These are phyloP conservation scores for Stomatorhinus walkeri DNA, from an alignment of 2,797 vertebrate genomes.

Conservation along the genomic window DNA sequence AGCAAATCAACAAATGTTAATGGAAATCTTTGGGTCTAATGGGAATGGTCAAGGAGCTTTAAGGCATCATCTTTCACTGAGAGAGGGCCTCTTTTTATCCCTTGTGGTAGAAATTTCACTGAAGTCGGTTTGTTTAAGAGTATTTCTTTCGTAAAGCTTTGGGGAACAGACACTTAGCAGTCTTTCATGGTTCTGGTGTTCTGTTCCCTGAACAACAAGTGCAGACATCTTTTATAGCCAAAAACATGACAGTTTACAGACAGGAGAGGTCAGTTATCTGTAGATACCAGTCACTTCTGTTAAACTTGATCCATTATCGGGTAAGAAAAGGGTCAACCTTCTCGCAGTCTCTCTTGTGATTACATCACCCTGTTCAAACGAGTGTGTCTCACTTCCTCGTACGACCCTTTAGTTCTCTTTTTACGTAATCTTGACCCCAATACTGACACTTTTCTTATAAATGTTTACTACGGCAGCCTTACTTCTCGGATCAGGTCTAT, in stretches of 20 bases:
- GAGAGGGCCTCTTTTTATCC: not conserved
- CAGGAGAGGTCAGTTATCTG: not conserved
- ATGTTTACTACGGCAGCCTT: not conserved
- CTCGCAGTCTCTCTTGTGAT: not conserved
- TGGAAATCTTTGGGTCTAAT: not conserved
- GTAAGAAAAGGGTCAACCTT: not conserved
- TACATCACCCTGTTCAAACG: not conserved
- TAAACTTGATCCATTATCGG: not conserved
- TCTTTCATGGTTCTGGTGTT: not conserved
- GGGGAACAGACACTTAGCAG: not conserved
- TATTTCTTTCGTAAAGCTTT: not conserved
- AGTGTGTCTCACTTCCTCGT: not conserved
- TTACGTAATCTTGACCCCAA: not conserved
- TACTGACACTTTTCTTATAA: not conserved
- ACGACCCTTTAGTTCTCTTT: not conserved
- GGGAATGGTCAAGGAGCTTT: not conserved
- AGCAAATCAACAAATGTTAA: not conserved
- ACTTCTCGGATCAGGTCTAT: not conserved
- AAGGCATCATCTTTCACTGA: not conserved
- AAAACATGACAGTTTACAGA: not conserved
- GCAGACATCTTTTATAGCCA: not conserved
- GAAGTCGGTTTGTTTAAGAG: not conserved
- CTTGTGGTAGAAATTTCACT: not conserved
- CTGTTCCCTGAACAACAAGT: not conserved
- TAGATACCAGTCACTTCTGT: not conserved